Conservation (phyloP, 2,113 vertebrate species). For the Pterocles gutturalis region DNA sequence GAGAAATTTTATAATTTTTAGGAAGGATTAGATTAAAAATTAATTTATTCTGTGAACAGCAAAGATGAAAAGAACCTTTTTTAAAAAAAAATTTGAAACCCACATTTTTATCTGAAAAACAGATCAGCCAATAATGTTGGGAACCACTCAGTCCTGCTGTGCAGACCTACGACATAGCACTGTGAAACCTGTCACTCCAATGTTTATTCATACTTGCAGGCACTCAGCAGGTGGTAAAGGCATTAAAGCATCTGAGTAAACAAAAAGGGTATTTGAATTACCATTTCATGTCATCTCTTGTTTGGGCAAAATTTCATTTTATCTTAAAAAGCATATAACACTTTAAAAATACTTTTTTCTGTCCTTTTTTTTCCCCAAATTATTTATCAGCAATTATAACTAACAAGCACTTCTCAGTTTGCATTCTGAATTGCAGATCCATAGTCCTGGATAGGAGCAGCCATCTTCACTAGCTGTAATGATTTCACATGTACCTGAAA, state of each 20-base stretch:
- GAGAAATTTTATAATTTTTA: conserved; percentile 13
- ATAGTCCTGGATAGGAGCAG: background rate
- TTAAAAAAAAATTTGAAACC: background rate
- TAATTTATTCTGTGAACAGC: background rate
- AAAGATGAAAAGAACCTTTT: background rate
- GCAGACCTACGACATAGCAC: background rate
- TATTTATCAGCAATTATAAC: background rate
- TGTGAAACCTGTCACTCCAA: background rate
- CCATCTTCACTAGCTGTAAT: background rate
- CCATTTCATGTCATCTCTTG: background rate
- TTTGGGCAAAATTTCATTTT: background rate
- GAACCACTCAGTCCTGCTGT: background rate
- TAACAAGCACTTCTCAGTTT: background rate
- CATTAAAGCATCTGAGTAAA: background rate
- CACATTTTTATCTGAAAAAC: background rate
- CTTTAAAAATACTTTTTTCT: background rate
- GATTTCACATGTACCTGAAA: background rate
- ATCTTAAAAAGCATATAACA: background rate
- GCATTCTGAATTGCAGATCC: background rate
- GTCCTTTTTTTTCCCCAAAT: background rate
- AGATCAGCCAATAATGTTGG: background rate
- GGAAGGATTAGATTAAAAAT: background rate
- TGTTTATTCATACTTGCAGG: background rate
- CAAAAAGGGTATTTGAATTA: background rate
- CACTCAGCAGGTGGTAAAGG: background rate